These are phyloP conservation scores for Spondyliosoma cantharus DNA, from an alignment of 2,797 vertebrate species.

Conservation along the genomic window DNA sequence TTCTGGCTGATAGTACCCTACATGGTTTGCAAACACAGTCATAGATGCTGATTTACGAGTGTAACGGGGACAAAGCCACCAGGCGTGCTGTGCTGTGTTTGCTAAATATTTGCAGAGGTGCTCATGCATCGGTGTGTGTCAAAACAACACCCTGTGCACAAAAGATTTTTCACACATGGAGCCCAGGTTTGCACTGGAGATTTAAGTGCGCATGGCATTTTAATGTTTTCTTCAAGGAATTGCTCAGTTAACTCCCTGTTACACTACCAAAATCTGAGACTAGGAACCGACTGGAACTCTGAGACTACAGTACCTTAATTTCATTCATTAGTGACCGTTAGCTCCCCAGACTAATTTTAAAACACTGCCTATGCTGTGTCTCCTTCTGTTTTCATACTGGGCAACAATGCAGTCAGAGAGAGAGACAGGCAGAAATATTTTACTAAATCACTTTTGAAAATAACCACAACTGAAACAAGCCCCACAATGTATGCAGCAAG, in stretches of 20 bases:
- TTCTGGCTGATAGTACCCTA: constrained; percentile 21
- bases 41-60: constrained; percentile 5
- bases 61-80: constrained; percentile 2
- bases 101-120: constrained; percentile 16
- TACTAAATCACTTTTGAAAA: not conserved
- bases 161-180: constrained; percentile 2
- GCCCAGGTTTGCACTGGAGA: constrained; percentile 5
- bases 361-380: not conserved
- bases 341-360: not conserved
- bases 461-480: not conserved
- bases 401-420: not conserved
- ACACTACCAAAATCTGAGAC: not conserved
- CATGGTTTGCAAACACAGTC: constrained; percentile 23
- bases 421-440: not conserved
- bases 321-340: not conserved
- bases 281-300: not conserved
- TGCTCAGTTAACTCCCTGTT: not conserved
- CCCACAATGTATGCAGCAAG: not conserved
- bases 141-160: constrained; percentile 5
- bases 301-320: not conserved
- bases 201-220: not conserved
- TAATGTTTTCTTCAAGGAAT: not conserved
- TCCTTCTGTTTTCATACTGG: not conserved
- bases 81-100: not conserved
- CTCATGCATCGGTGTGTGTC: not conserved